These are phyloP conservation scores for Telmatochromis sp. DNA, from an alignment of 2,113 vertebrate genomes.

Conservation along the genomic window DNA sequence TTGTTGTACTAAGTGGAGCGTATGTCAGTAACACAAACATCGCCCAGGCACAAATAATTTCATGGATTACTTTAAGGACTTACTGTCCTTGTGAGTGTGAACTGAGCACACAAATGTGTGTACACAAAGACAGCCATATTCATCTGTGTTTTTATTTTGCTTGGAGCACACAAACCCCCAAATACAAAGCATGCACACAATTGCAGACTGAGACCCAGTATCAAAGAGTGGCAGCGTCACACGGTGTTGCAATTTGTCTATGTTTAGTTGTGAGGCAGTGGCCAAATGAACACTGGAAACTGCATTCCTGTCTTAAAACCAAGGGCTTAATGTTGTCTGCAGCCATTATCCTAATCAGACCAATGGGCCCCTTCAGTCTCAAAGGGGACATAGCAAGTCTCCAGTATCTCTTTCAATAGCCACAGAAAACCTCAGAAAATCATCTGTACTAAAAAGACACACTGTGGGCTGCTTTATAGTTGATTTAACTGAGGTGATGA, in stretches of 20 bases:
- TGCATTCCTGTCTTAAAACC: constrained; percentile 49
- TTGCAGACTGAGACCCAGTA: neutral
- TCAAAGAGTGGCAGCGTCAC: constrained; percentile 47
- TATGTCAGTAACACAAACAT: neutral
- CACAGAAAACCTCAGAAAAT: neutral
- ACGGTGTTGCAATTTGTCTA: constrained; percentile 40
- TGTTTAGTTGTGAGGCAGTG: constrained; percentile 35
- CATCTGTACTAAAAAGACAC: neutral
- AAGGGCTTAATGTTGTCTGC: constrained; percentile 50
- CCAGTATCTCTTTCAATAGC: neutral
- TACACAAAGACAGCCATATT: neutral
- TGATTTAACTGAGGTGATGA: neutral
- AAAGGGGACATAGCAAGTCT: neutral
- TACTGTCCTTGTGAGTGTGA: neutral
- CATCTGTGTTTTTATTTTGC: neutral
- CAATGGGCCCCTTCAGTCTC: neutral
- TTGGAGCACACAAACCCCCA: neutral
- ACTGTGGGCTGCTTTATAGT: neutral
- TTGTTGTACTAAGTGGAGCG: neutral
- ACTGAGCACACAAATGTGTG: too few species aligned
- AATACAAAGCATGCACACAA: neutral
- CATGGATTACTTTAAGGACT: neutral
- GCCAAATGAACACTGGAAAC: constrained; percentile 32
- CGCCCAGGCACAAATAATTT: neutral
- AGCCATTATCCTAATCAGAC: constrained; percentile 55